Conservation (phyloP, 2,888 invertebrate genomes). For the Argynnis bischoffii region DNA sequence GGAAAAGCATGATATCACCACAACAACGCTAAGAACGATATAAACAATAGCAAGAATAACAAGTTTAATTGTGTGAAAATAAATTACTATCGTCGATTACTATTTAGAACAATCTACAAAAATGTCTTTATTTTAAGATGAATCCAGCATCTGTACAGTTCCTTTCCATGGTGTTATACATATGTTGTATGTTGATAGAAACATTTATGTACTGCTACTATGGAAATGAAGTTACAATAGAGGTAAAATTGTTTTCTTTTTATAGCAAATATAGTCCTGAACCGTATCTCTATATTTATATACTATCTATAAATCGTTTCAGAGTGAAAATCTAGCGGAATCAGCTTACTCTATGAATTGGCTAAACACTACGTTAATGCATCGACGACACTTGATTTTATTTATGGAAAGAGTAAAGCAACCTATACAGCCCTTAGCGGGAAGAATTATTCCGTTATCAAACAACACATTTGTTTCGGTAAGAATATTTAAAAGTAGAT, state of each 20-base stretch:
- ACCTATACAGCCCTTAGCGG: conserved; percentile 65
- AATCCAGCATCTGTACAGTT: conserved; percentile 54
- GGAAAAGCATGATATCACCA: too few species aligned
- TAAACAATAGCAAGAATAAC: too few species aligned
- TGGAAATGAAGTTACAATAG: conserved; percentile 55
- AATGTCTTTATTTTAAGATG: conserved; percentile 47
- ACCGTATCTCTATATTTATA: too few species aligned
- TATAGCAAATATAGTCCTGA: too few species aligned
- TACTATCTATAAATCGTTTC: conserved; percentile 17
- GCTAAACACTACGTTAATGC: conserved; percentile 47
- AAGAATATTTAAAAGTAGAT: conserved; percentile 29
- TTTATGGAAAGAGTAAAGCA: conserved; percentile 71
- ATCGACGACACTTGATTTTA: conserved; percentile 53
- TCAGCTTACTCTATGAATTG: conserved; percentile 60
- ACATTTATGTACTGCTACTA: conserved; percentile 58
- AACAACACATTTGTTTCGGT: conserved; percentile 69
- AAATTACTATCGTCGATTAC: not conserved
- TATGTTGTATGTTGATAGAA: conserved; percentile 57
- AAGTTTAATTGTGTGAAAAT: not conserved
- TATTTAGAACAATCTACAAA: not conserved
- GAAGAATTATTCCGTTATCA: conserved; percentile 66
- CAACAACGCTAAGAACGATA: too few species aligned
- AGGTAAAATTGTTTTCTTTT: conserved; percentile 24
- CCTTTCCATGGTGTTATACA: conserved; percentile 59
- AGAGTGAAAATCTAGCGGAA: conserved; percentile 51